Evolutionary conservation across 2,797 vertebrate genomes (phyloP).

Genomic region (Amblyraja radiata): DNA sequence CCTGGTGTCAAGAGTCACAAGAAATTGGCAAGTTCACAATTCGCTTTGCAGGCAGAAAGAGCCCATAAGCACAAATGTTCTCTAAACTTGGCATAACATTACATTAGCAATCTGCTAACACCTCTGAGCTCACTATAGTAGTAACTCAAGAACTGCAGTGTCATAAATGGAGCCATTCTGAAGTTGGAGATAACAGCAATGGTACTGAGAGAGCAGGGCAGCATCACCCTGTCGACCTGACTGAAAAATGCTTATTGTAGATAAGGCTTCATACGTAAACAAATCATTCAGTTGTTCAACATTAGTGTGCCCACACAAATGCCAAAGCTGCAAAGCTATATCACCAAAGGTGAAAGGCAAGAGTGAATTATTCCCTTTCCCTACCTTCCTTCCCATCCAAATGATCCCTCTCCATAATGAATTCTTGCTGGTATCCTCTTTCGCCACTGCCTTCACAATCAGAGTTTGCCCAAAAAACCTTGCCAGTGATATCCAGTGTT

Average conservation of each 20-base stretch:
- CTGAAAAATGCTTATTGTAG: background rate
- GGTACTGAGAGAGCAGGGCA: background rate
- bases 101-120: background rate
- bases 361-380: background rate
- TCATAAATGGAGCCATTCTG: background rate
- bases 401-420: background rate
- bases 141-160: background rate
- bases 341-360: background rate
- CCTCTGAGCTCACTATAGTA: background rate
- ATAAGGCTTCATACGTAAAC: background rate
- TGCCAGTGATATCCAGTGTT: too few species aligned
- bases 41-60: background rate
- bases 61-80: background rate
- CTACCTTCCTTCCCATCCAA: background rate
- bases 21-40: slow-evolving; percentile 11
- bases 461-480: too few species aligned
- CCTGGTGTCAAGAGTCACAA: background rate
- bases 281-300: background rate
- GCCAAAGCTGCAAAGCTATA: background rate
- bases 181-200: background rate
- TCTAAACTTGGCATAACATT: too few species aligned
- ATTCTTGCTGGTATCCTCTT: background rate
- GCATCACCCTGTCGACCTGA: background rate
- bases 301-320: background rate
- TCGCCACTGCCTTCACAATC: background rate